A percentile compares a stretch with the other conserved stretches of the same genome.
phyloP scores from a whole-genome alignment of 1,140 invertebrate genomes.

The Calliopsis andreniformis region DNA sequence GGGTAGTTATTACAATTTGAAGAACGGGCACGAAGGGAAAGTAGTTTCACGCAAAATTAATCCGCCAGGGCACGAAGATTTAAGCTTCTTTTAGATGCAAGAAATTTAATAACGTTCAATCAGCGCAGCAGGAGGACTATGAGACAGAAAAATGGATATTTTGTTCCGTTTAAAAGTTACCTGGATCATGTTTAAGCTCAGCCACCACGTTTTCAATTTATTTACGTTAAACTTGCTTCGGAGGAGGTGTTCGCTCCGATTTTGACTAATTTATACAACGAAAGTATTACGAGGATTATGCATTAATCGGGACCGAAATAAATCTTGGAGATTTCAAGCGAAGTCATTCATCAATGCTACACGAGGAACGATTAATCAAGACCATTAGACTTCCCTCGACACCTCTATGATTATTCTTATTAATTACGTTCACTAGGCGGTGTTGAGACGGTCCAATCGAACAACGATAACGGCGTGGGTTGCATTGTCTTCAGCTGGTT shows the following conservation, averaged over 20 bases:
- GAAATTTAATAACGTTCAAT: neutral
- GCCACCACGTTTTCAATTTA: constrained; percentile 17
- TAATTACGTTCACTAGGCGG: constrained; percentile 46
- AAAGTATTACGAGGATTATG: constrained; percentile 9
- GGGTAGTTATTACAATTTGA: neutral
- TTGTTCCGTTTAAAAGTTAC: neutral
- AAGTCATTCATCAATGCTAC: constrained; percentile 15
- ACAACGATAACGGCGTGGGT: constrained; percentile 4
- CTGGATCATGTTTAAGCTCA: neutral
- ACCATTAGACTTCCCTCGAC: constrained; percentile 37
- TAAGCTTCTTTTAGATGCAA: neutral
- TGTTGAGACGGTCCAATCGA: neutral
- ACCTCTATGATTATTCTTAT: constrained; percentile 52
- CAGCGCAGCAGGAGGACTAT: neutral
- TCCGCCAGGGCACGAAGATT: neutral
- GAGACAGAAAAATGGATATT: neutral
- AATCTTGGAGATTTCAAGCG: constrained; percentile 14
- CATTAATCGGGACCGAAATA: constrained; percentile 23
- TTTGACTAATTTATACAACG: constrained; percentile 22
- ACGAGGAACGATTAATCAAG: constrained; percentile 46
- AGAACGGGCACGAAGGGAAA: neutral
- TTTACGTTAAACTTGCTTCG: constrained; percentile 6
- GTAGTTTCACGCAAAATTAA: neutral
- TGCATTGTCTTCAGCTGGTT: constrained; percentile 11
- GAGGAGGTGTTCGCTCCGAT: constrained; percentile 1